Conservation (phyloP, 2,797 vertebrate species). For the Sandelia bainsii region DNA sequence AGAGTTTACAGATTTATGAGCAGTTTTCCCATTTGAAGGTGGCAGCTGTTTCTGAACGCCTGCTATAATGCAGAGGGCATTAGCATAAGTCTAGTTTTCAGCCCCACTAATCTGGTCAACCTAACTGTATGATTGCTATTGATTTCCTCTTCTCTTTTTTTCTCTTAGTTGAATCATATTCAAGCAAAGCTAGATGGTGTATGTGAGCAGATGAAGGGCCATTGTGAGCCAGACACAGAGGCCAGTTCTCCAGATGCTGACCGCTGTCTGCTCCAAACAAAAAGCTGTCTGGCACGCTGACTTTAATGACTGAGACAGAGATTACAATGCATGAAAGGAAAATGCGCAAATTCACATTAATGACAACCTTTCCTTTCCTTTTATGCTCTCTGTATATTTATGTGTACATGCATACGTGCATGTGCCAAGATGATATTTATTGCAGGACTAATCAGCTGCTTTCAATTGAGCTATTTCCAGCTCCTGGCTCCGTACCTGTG, state of each 20-base stretch:
- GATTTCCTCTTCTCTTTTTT: constrained; percentile 7
- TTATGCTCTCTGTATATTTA: constrained; percentile 6
- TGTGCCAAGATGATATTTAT: constrained; percentile 39
- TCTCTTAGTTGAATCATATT: constrained; percentile 15
- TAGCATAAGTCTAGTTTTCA: constrained; percentile 38
- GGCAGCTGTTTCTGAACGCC: constrained; percentile 72
- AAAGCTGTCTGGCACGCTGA: constrained; percentile 67
- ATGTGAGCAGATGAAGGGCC: constrained; percentile 43
- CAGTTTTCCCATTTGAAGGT: constrained; percentile 70
- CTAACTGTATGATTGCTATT: background rate
- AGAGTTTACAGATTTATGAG: constrained; percentile 69
- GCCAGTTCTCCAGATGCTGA: constrained; percentile 81
- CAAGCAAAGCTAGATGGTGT: constrained; percentile 16
- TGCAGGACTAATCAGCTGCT: constrained; percentile 43
- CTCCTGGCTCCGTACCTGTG: constrained; percentile 47
- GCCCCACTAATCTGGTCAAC: constrained; percentile 1
- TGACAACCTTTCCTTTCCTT: constrained; percentile 32
- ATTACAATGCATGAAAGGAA: constrained; percentile 62
- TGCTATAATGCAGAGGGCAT: constrained; percentile 44
- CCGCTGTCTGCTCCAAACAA: constrained; percentile 66
- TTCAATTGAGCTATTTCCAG: constrained; percentile 36
- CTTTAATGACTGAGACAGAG: constrained; percentile 66
- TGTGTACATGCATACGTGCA: constrained; percentile 6
- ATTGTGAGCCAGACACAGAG: constrained; percentile 30
- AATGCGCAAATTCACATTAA: constrained; percentile 50